These are phyloP conservation scores for Arenicola marina DNA, from an alignment of 2,888 invertebrate genomes.

Conservation along the genomic window DNA sequence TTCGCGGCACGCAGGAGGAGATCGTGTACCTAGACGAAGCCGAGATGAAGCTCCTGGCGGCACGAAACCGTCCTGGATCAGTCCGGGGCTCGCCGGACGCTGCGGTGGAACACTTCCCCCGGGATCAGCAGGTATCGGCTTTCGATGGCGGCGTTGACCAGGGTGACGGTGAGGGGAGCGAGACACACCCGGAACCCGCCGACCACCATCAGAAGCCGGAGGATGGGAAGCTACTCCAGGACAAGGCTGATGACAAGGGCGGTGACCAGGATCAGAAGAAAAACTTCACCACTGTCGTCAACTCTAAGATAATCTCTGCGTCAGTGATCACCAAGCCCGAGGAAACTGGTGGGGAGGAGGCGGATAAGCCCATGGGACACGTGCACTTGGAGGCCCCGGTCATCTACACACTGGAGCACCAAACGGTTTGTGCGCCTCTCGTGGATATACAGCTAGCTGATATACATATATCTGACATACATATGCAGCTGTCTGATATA, in stretches of 20 bases:
- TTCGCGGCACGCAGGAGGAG: not conserved
- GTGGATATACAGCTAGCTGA: no score
- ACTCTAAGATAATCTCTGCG: conserved; percentile 52
- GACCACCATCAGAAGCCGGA: not conserved
- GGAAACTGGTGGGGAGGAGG: not conserved
- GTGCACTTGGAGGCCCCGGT: conserved; percentile 69
- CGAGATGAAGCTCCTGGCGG: not conserved
- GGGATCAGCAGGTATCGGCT: no score
- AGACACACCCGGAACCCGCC: not conserved
- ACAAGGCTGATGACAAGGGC: not conserved
- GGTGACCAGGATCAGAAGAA: not conserved
- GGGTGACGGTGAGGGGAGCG: conserved; percentile 4
- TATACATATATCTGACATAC: no score
- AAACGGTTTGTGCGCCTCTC: conserved; percentile 25
- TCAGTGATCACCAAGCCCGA: conserved; percentile 39
- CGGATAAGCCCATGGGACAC: conserved; percentile 12
- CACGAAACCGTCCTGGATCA: not conserved
- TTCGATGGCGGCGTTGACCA: not conserved
- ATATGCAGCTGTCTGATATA: no score
- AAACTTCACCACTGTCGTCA: conserved; percentile 25
- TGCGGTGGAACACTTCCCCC: not conserved
- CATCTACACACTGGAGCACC: conserved; percentile 79
- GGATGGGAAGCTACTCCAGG: not conserved
- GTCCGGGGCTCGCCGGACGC: not conserved
- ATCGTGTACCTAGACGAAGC: not conserved